Evolutionary conservation across 2,113 vertebrate species (phyloP).

Genomic region (Trematocara nigrifrons): DNA sequence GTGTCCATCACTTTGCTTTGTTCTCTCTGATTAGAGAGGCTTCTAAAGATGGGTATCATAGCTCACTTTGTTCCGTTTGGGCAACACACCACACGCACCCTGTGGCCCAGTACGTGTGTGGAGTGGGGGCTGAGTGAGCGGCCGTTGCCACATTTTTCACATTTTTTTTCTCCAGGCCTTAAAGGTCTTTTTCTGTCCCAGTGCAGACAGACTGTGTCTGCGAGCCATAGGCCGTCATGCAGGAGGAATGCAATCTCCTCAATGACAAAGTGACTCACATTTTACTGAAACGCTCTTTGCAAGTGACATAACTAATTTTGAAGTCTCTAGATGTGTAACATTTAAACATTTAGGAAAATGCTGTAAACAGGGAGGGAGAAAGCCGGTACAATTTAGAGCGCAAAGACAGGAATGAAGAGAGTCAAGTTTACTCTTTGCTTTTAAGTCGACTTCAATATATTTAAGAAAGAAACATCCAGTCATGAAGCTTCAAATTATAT

Average conservation of each 20-base stretch:
- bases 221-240: constrained; percentile 38
- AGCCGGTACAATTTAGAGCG: not conserved
- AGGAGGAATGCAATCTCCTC: constrained; percentile 47
- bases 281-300: not conserved
- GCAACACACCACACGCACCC: constrained; percentile 7
- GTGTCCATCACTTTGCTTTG: constrained; percentile 31
- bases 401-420: not conserved
- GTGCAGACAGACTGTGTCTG: constrained; percentile 47
- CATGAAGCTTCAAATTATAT: not conserved
- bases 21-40: constrained; percentile 53
- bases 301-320: not conserved
- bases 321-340: not conserved
- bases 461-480: not conserved
- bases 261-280: not conserved
- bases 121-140: constrained; percentile 29
- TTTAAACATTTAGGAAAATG: not conserved
- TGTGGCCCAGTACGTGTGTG: constrained; percentile 8
- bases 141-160: constrained; percentile 50
- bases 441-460: not conserved
- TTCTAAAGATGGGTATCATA: constrained; percentile 39
- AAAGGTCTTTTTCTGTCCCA: constrained; percentile 64
- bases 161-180: constrained; percentile 50
- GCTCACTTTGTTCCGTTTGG: constrained; percentile 24
- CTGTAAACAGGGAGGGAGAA: not conserved
- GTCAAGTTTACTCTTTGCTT: not conserved